These are phyloP conservation scores for Eublepharis macularius DNA, from an alignment of 2,113 vertebrate genomes.

Conservation along the genomic window DNA sequence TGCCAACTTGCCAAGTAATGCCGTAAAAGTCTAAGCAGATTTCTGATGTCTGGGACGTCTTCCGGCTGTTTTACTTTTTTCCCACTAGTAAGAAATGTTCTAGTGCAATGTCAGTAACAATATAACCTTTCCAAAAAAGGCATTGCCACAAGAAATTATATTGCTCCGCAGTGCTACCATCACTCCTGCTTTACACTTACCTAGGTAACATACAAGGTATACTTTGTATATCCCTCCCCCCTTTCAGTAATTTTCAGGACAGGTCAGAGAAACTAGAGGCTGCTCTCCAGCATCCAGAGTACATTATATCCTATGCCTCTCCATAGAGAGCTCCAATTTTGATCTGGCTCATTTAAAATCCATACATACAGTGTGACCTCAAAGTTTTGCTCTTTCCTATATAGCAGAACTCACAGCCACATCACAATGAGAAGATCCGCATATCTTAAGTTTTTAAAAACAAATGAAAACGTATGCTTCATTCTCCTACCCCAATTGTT, in stretches of 20 bases:
- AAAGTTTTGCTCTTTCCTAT: conserved; percentile 33
- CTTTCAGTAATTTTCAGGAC: neutral
- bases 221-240: neutral
- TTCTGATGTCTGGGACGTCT: neutral
- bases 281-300: neutral
- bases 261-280: neutral
- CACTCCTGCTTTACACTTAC: neutral
- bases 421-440: conserved; percentile 7
- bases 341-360: neutral
- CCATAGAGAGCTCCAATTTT: neutral
- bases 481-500: neutral
- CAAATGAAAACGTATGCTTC: neutral
- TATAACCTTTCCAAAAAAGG: neutral
- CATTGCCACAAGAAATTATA: neutral
- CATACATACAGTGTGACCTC: neutral
- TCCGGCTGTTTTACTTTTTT: conserved; percentile 16
- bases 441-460: neutral
- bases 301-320: neutral
- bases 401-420: conserved; percentile 23
- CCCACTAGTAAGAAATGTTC: neutral
- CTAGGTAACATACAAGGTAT: neutral
- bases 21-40: conserved; percentile 7
- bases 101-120: conserved; percentile 16
- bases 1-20: neutral
- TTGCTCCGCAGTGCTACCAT: neutral